Evolutionary conservation across 2,113 vertebrate genomes (phyloP).

Genomic region (Sprattus sprattus): DNA sequence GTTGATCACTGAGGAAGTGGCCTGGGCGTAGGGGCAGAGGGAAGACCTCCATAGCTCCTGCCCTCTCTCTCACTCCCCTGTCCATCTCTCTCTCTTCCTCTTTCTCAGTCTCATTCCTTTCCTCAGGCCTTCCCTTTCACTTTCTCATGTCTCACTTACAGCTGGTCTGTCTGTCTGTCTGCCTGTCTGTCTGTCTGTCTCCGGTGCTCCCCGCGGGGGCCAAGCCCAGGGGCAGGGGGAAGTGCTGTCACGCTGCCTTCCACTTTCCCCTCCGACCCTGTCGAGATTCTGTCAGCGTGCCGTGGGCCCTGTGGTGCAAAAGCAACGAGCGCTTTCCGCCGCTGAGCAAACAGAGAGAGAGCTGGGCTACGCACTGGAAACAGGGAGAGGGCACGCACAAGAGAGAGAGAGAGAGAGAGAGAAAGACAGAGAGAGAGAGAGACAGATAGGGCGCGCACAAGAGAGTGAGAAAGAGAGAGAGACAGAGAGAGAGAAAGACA

Average conservation of each 20-base stretch:
- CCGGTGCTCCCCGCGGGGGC: too few relatives aligned
- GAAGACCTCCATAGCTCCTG: background rate
- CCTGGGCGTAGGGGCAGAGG: constrained; percentile 22
- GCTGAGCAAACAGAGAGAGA: background rate
- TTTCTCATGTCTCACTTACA: background rate
- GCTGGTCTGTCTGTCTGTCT: background rate
- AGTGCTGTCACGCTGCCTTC: background rate
- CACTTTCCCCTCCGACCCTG: too few relatives aligned
- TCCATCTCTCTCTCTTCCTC: background rate
- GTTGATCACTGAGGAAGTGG: constrained; percentile 44
- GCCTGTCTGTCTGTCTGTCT: background rate
- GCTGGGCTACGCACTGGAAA: background rate
- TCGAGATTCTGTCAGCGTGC: background rate
- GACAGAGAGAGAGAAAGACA: background rate
- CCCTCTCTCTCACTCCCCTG: background rate
- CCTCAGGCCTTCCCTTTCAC: background rate
- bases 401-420: constrained; percentile 2
- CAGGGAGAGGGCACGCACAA: constrained; percentile 17
- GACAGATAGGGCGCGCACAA: too few relatives aligned
- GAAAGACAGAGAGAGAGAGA: too few relatives aligned
- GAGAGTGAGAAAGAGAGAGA: too few relatives aligned
- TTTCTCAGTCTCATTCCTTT: background rate
- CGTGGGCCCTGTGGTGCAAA: background rate
- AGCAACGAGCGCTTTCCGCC: background rate
- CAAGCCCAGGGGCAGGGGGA: background rate